Percentiles rank a stretch among this genome's conserved stretches.
phyloP scores from a whole-genome alignment of 2,888 invertebrate species.

The Copidosoma aretas region DNA sequence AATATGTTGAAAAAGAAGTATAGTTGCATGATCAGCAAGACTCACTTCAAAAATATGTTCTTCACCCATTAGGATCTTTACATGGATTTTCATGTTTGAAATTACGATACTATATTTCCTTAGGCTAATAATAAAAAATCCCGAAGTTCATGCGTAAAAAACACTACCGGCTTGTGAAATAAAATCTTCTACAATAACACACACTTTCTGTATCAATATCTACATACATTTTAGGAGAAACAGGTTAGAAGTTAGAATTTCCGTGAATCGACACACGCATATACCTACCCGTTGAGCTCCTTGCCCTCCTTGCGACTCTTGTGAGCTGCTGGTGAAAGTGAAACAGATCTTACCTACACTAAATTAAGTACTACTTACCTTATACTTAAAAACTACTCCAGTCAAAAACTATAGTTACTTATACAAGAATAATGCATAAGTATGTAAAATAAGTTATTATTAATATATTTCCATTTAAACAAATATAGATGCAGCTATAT shows the following conservation, averaged over 20 bases:
- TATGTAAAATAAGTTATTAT: too few relatives aligned
- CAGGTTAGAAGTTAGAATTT: slow-evolving; percentile 39
- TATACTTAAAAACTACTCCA: too few relatives aligned
- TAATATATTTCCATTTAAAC: too few relatives aligned
- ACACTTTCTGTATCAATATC: slow-evolving; percentile 12
- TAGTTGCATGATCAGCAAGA: slow-evolving; percentile 32
- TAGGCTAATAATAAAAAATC: slow-evolving; percentile 10
- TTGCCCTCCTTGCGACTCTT: too few relatives aligned
- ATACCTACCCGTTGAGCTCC: slow-evolving; percentile 11
- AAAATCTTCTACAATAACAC: too few relatives aligned
- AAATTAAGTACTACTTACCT: too few relatives aligned
- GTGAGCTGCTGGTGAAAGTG: too few relatives aligned
- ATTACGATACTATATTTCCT: slow-evolving; percentile 17
- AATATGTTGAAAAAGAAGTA: slow-evolving; percentile 8
- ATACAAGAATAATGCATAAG: too few relatives aligned
- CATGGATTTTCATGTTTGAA: slow-evolving; percentile 71
- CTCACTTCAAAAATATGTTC: slow-evolving; percentile 73
- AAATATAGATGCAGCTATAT: too few relatives aligned
- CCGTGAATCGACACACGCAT: slow-evolving; percentile 34
- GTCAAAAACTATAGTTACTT: too few relatives aligned
- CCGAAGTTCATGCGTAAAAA: not conserved
- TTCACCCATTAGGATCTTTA: slow-evolving; percentile 77
- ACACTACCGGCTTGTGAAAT: not conserved
- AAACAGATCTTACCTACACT: too few relatives aligned
- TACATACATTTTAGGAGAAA: slow-evolving; percentile 36